Percentiles rank a stretch among this genome's conserved stretches.
Evolutionary conservation across 2,113 vertebrate species (phyloP).

Genomic region (Apteryx mantelli): DNA sequence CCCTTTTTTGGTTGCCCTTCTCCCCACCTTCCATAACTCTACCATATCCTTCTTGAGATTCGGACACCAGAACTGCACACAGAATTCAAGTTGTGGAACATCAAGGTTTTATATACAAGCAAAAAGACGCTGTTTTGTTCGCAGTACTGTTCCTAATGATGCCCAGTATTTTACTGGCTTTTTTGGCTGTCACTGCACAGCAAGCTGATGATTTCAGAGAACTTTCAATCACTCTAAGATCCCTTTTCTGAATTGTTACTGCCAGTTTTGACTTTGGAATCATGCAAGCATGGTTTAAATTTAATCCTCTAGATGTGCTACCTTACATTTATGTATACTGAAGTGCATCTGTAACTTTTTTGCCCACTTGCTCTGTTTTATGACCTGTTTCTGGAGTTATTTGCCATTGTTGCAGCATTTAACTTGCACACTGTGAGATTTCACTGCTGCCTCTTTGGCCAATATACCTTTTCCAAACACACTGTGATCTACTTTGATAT

Average conservation of each 20-base stretch:
- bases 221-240: neutral
- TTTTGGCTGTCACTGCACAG: neutral
- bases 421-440: neutral
- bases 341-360: neutral
- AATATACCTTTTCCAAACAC: neutral
- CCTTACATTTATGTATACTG: neutral
- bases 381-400: neutral
- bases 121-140: neutral
- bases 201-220: neutral
- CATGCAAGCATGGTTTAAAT: neutral
- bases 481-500: neutral
- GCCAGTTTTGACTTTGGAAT: neutral
- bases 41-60: neutral
- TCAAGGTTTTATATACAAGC: neutral
- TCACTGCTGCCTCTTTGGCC: neutral
- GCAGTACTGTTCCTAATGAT: neutral
- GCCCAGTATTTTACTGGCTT: neutral
- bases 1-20: neutral
- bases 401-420: neutral
- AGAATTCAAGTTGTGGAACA: neutral
- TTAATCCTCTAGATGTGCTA: neutral
- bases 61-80: neutral
- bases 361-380: neutral
- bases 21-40: neutral
- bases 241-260: neutral